Base-by-base conservation (phyloP, 2,888 invertebrate species). In the Melinopterus prodromus region DNA sequence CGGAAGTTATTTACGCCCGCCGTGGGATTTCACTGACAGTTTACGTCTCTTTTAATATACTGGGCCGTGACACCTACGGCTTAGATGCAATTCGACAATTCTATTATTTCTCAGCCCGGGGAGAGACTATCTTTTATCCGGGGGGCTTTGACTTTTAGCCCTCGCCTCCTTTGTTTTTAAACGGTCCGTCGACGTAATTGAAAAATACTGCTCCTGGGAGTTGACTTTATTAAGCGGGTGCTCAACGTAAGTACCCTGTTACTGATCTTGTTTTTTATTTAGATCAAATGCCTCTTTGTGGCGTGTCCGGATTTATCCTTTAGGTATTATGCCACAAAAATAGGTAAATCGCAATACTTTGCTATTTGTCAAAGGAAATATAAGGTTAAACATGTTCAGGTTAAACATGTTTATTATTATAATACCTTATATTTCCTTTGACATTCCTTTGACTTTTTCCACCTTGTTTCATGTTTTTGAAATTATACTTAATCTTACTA, bases 1-100 rank as follows among this genome's bases (percentile, higher is more conserved):
- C 53, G 53, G 53, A 53, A 53, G 53, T 53, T 53, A 53, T 53
- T 53, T 53, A 53, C 53, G 53, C 53, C 53, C 53, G 53, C 5
- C 53, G 53, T 1, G 53, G 53, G 53, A 53, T 53, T 53, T 53
- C 53, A 7, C 12, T 53, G 53, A 53, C 53, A 53, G 53, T 53
- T 53, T 53, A 53, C 53, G 53, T 53, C 53, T 53, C 53, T 53
- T 53, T 53, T 53, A 53, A 53, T 53, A 53, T 53, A 53, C 53
- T 12, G 53, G 53, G 53, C 53, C 53, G 53, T 53, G 53, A 53
- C 53, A 53, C 53, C 53, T 53, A 53, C 53, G 53, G 53, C 53
- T 53, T 53, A 53, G 53, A 53, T 53, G 53, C 53, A 53, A 53
- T 53, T 53, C 53, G 53, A 53, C 53, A 53, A 53, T 53, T 53